Evolutionary conservation across 2,888 invertebrate species (phyloP).

Genomic region (Agrotis ipsilon): DNA sequence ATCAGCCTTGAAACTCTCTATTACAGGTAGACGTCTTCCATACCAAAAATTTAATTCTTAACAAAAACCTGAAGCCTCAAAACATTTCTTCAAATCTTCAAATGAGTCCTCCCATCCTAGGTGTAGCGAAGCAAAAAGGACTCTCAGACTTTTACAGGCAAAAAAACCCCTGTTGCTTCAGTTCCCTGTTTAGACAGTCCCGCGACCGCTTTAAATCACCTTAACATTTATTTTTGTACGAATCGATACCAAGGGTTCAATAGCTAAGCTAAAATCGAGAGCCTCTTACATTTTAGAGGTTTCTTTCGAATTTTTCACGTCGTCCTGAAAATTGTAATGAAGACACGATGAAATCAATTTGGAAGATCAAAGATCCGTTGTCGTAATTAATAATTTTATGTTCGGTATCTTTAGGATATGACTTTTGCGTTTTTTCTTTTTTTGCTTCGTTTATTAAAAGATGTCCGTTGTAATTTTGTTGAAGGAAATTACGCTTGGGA

Average conservation of each 20-base stretch:
- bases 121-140: too few relatives aligned
- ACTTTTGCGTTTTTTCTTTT: conserved; percentile 12
- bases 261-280: conserved; percentile 16
- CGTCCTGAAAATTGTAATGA: conserved; percentile 43
- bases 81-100: background rate
- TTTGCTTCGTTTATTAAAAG: conserved; percentile 24
- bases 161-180: too few relatives aligned
- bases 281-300: conserved; percentile 24
- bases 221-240: background rate
- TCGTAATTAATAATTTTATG: conserved; percentile 55
- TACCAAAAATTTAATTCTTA: background rate
- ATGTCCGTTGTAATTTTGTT: conserved; percentile 13
- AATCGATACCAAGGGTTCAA: conserved; percentile 5
- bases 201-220: too few relatives aligned
- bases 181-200: too few relatives aligned
- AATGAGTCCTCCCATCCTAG: too few relatives aligned
- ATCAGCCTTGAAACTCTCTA: background rate
- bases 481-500: conserved; percentile 7
- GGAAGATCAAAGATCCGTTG: conserved; percentile 56
- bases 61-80: background rate
- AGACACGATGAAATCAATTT: conserved; percentile 55
- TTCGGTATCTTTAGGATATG: conserved; percentile 26
- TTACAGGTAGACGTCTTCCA: background rate
- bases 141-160: too few relatives aligned
- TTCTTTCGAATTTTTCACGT: conserved; percentile 25